Conservation (phyloP, 2,888 invertebrate species). For the Stenurella melanura region DNA sequence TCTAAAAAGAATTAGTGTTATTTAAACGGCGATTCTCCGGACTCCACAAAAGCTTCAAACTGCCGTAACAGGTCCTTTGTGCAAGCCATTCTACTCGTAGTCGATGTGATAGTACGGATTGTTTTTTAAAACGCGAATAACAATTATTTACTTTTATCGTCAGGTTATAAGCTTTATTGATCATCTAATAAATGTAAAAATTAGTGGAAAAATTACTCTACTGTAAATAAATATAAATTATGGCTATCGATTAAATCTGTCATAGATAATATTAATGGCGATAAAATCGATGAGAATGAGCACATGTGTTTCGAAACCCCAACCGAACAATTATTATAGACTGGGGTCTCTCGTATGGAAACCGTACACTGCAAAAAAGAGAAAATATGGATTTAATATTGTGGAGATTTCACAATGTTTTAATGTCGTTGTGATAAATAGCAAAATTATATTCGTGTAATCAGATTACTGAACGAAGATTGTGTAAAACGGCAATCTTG, state of each 20-base stretch:
- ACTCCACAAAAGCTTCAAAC: too few relatives aligned
- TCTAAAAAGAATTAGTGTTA: too few relatives aligned
- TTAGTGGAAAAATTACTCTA: neutral
- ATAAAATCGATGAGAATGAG: slow-evolving; percentile 28
- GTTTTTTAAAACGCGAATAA: neutral
- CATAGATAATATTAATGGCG: slow-evolving; percentile 13
- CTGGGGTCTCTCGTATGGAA: neutral
- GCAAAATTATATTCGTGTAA: too few relatives aligned
- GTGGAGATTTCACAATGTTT: neutral
- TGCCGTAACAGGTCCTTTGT: too few relatives aligned
- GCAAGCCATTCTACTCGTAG: too few relatives aligned
- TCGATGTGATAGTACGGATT: too few relatives aligned
- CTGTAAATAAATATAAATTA: slow-evolving; percentile 14
- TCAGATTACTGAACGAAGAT: too few relatives aligned
- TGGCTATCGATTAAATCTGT: neutral
- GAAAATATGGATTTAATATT: neutral
- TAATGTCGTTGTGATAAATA: neutral
- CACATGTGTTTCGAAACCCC: slow-evolving; percentile 15
- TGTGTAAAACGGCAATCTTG: too few relatives aligned
- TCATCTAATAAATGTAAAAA: neutral
- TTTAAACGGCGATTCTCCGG: too few relatives aligned
- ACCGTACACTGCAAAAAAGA: neutral
- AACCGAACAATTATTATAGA: slow-evolving; percentile 9
- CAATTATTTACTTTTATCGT: neutral
- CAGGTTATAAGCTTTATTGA: neutral